Base-by-base conservation (phyloP, 2,888 invertebrate species). In the Drosophila mimica region DNA sequence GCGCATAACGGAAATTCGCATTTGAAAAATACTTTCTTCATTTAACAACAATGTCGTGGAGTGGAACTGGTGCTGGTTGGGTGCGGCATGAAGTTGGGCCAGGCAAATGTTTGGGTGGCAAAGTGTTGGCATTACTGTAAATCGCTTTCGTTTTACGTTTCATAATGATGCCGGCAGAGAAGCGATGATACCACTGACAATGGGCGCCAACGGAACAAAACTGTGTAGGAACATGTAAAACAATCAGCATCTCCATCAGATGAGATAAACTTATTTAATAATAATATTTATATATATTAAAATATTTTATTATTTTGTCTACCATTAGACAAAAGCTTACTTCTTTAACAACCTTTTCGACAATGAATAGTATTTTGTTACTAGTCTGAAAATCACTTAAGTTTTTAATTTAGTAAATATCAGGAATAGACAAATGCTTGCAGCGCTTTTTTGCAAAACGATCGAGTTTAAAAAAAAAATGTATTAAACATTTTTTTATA, bases 91-190 rank as follows among this genome's bases (percentile, higher is more conserved):
- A 1, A 11, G 46, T 4, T 11, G 49, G 43, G 40, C 40, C 25
- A 46, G 5, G 58, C 70, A 62, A 78, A 58, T 64, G 76, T 51
- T 60, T 40, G 83, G 81, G 79, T 72, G 88, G 87, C 71, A 88
- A 90, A 87, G 89, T 90, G 89, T 90, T 82, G 79, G 90, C 85
- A 90, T 89, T 89, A 89, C 89, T 89, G 82, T 87, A 90, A 89
- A 89, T 91, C 90, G 90, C 90, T 91, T 91, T 84, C 83, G 82
- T 79, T 83, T 88, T 89, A 89, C 90, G 87, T 84, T 90, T 87
- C 90, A 91, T 87, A 89, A 91, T 91, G 85, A 87, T 76, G 77
- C 68, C 72, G 75, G 70, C 78, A 74, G 68, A 59, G 68, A 43
- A 67, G 56, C 73, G 63, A 61, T 53, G 58, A 40, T 61, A 71